Base-by-base conservation (phyloP, 23 tunicate species). In the Ascidia mentula region DNA sequence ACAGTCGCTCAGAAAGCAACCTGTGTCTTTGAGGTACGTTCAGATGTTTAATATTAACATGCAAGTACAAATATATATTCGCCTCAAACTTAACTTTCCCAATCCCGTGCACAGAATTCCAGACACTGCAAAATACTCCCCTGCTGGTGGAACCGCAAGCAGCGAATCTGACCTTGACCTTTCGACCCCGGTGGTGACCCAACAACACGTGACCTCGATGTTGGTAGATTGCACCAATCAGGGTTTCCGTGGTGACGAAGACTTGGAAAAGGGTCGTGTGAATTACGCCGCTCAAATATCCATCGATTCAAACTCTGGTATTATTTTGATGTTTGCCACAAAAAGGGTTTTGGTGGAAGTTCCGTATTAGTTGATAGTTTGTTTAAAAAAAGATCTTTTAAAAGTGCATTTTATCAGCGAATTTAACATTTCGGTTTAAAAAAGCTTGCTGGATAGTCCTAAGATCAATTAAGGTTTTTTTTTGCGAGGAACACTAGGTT, bases 251-350 rank as follows among this genome's bases (percentile, higher is more conserved):
- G 75, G 40, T 32, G 90, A 86, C 53, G 89, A 85, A 40, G 84
- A 73, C 32, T 69, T 24, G 70, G 33, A 76, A 33, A 31, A 61
- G 60, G 90, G 90, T 26, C 79, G 74, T 31, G 74, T 86, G n/a
- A 86, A 86, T 36, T 86, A 79, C 34, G 90, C 74, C 30, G 90
- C 90, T 36, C 84, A 86, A 60, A 72, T 86, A 6, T 86, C 90
- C 13, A 40, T 72, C 33, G 90, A 86, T 3, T 86, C 90, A 0
- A 79, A 75, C 45, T 31, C 75, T 13, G 75, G 90, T 86, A 28
- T 20, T 26, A 53, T 53, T 9, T 53, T 5, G 22, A 42, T 12
- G 15, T 42, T 42, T 42, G 53, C 15, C n/a, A n/a, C n/a, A n/a
- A n/a, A 15, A 42, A 42, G 53, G 15, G 12, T 42, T 42, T 12